These are phyloP conservation scores for Tachypleus tridentatus DNA, from an alignment of 1,140 invertebrate species.

Conservation along the genomic window DNA sequence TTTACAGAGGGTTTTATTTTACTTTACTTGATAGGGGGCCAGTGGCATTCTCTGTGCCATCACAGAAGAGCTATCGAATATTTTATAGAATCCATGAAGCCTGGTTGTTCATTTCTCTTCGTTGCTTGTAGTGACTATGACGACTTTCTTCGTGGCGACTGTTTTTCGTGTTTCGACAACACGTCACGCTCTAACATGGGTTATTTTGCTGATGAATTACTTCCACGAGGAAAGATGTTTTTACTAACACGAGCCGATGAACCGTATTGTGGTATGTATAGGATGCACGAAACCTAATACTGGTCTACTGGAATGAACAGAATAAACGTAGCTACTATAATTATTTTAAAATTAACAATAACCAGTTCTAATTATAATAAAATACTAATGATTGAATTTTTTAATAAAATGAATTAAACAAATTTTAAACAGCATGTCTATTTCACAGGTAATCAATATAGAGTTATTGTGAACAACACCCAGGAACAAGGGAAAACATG, in stretches of 20 bases:
- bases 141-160: constrained; percentile 60
- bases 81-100: constrained; percentile 84
- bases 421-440: too few relatives aligned
- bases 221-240: constrained; percentile 61
- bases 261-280: constrained; percentile 65
- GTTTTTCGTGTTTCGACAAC: constrained; percentile 48
- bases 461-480: constrained; percentile 63
- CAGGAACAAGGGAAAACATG: constrained; percentile 49
- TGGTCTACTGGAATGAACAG: too few relatives aligned
- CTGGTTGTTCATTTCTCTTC: constrained; percentile 74
- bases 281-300: too few relatives aligned
- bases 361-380: not conserved
- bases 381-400: not conserved
- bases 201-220: constrained; percentile 66
- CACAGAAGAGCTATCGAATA: constrained; percentile 83
- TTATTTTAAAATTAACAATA: not conserved
- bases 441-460: constrained; percentile 64
- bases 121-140: constrained; percentile 77
- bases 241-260: constrained; percentile 78
- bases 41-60: constrained; percentile 73
- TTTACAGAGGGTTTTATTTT: too few relatives aligned
- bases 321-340: too few relatives aligned
- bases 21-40: too few relatives aligned
- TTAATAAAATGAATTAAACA: too few relatives aligned
- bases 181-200: constrained; percentile 75